These are phyloP conservation scores for Dromococcyx pavoninus DNA, from an alignment of 2,797 vertebrate genomes.

Conservation along the genomic window DNA sequence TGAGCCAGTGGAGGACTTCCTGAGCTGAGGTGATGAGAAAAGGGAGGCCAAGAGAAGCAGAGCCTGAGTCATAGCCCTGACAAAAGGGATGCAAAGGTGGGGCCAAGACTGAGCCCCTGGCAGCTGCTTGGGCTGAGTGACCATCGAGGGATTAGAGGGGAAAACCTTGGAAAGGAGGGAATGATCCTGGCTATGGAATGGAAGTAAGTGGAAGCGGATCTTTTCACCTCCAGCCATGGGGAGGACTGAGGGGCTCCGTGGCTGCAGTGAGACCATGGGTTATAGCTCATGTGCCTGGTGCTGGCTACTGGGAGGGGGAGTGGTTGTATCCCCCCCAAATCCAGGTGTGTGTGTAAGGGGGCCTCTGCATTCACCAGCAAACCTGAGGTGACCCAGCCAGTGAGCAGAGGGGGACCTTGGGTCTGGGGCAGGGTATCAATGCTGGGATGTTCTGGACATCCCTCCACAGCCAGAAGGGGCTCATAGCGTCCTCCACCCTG, in stretches of 20 bases:
- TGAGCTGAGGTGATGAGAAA: neutral
- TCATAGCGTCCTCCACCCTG: rapidly evolving
- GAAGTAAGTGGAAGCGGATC: rapidly evolving
- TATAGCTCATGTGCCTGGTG: neutral
- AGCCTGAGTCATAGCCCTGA: neutral
- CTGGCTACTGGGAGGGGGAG: no score
- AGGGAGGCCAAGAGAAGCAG: neutral
- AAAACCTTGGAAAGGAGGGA: neutral
- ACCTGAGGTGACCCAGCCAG: neutral
- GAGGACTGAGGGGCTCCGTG: neutral
- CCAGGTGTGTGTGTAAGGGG: rapidly evolving
- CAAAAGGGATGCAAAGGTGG: neutral
- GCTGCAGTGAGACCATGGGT: neutral
- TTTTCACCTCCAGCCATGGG: rapidly evolving
- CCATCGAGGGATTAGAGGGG: rapidly evolving
- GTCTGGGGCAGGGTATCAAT: neutral
- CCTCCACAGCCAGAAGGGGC: neutral
- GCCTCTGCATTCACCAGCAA: neutral
- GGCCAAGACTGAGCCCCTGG: rapidly evolving
- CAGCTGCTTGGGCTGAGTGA: rapidly evolving
- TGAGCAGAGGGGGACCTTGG: rapidly evolving
- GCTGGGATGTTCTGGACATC: neutral
- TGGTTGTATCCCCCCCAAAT: no score
- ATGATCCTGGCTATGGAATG: rapidly evolving
- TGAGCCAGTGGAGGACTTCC: neutral